These are phyloP conservation scores for Pristionchus entomophagus DNA, from an alignment of 2,888 invertebrate genomes.

Conservation along the genomic window DNA sequence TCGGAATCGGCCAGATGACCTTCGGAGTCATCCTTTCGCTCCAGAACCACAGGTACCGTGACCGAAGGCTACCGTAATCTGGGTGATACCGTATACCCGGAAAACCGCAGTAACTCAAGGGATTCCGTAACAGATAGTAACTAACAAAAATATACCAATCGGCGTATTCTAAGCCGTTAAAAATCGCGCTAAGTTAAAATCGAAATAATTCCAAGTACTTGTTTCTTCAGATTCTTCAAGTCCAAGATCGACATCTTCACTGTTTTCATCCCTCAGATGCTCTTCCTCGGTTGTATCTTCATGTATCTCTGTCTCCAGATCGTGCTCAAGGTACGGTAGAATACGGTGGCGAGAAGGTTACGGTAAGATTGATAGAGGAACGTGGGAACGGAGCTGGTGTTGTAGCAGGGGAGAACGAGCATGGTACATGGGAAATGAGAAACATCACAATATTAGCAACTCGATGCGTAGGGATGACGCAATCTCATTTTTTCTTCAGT, in stretches of 20 bases:
- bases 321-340: constrained; percentile 9
- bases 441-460: neutral
- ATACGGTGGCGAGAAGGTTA: neutral
- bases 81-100: too few relatives aligned
- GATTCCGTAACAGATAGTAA: too few relatives aligned
- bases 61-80: constrained; percentile 79
- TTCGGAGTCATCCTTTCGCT: constrained; percentile 74
- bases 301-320: constrained; percentile 90
- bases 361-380: neutral
- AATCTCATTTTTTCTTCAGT: constrained; percentile 68
- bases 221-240: constrained; percentile 77
- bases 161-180: too few relatives aligned
- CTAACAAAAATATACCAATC: too few relatives aligned
- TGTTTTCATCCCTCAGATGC: constrained; percentile 94
- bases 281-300: constrained; percentile 92
- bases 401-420: too few relatives aligned
- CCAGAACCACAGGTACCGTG: constrained; percentile 68
- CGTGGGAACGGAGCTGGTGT: too few relatives aligned
- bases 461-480: neutral
- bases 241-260: constrained; percentile 87
- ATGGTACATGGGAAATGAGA: too few relatives aligned
- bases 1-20: constrained; percentile 74
- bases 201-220: too few relatives aligned
- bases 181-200: too few relatives aligned
- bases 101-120: too few relatives aligned